Conservation (phyloP, 1,140 invertebrate genomes). For the Centruroides sculpturatus region DNA sequence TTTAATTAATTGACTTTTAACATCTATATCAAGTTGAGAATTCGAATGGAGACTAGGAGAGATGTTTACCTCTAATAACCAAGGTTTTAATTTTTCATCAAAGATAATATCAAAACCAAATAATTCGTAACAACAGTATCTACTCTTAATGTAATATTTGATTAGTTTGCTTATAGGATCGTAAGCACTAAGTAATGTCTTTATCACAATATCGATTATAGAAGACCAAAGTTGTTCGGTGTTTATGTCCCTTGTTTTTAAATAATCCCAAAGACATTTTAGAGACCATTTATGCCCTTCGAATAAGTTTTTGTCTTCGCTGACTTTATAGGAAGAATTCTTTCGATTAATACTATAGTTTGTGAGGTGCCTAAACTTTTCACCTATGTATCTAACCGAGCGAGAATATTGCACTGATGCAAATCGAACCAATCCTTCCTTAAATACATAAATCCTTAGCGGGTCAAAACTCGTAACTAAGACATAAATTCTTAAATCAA, state of each 20-base stretch:
- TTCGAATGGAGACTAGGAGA: constrained; percentile 46
- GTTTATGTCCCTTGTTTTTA: constrained; percentile 42
- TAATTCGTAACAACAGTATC: constrained; percentile 36
- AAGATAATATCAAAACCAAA: constrained; percentile 48
- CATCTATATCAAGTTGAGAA: background rate
- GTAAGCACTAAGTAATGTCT: constrained; percentile 26
- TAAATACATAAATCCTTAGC: constrained; percentile 74
- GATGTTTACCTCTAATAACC: constrained; percentile 93
- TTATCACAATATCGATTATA: constrained; percentile 46
- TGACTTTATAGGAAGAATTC: constrained; percentile 65
- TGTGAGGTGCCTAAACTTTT: constrained; percentile 92
- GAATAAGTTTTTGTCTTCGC: constrained; percentile 66
- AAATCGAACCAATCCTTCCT: constrained; percentile 85
- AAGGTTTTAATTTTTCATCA: constrained; percentile 53
- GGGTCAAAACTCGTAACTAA: constrained; percentile 90
- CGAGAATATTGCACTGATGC: constrained; percentile 68
- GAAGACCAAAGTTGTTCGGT: constrained; percentile 61
- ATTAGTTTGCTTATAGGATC: constrained; percentile 29
- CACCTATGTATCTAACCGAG: constrained; percentile 57
- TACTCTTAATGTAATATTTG: constrained; percentile 30
- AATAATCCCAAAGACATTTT: constrained; percentile 55
- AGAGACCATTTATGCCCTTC: constrained; percentile 79
- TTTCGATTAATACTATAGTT: constrained; percentile 96
- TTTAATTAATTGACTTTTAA: constrained; percentile 27
- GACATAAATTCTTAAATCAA: constrained; percentile 88